Evolutionary conservation across 2,888 invertebrate species (phyloP).

Genomic region (Dromius quadrimaculatus): DNA sequence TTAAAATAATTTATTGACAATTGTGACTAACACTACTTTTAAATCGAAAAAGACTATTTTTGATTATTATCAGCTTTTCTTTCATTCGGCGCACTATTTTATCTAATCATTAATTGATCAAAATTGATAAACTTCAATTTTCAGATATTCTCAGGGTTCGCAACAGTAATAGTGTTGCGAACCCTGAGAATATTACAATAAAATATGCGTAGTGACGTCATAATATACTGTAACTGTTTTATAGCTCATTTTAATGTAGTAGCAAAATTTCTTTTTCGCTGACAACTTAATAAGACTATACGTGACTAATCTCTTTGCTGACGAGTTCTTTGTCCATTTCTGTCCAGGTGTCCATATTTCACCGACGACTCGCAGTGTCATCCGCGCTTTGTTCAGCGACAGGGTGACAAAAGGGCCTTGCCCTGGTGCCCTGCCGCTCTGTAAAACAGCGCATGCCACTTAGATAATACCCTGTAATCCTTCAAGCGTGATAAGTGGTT

Average conservation of each 20-base stretch:
- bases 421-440: background rate
- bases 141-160: too few relatives aligned
- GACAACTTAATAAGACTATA: conserved; percentile 34
- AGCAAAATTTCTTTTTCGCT: conserved; percentile 9
- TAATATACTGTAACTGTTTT: too few relatives aligned
- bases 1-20: conserved; percentile 3
- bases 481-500: conserved; percentile 24
- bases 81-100: too few relatives aligned
- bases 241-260: too few relatives aligned
- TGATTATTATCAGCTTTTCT: too few relatives aligned
- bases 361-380: conserved; percentile 20
- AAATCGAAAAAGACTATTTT: too few relatives aligned
- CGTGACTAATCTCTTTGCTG: conserved; percentile 23
- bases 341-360: conserved; percentile 39
- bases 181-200: too few relatives aligned
- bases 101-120: too few relatives aligned
- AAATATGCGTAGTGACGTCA: too few relatives aligned
- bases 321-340: background rate
- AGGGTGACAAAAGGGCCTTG: conserved; percentile 1
- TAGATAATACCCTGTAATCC: conserved; percentile 32
- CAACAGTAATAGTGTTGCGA: too few relatives aligned
- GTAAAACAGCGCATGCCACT: background rate
- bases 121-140: too few relatives aligned
- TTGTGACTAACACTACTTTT: too few relatives aligned
- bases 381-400: conserved; percentile 1